Conservation (phyloP, 1,140 invertebrate species). For the Pseudomyrmex sp. region DNA sequence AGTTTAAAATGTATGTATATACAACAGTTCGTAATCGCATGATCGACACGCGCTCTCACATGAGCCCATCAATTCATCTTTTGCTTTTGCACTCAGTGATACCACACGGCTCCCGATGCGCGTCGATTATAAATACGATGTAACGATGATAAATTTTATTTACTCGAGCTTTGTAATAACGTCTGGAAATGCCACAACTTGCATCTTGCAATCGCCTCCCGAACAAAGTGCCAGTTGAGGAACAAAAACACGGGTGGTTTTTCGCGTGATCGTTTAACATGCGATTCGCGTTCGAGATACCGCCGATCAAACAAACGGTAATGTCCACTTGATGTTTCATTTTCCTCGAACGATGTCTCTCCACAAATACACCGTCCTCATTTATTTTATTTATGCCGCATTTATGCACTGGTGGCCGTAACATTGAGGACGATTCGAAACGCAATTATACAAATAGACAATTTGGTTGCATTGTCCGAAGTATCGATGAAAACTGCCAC, state of each 20-base stretch:
- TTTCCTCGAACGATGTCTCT: neutral
- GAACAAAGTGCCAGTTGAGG: neutral
- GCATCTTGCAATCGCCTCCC: neutral
- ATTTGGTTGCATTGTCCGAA: neutral
- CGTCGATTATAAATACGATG: neutral
- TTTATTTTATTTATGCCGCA: neutral
- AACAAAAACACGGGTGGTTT: neutral
- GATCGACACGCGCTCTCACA: neutral
- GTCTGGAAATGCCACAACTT: neutral
- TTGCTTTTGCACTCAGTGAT: slow-evolving; percentile 16
- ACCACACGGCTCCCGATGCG: neutral
- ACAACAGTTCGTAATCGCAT: neutral
- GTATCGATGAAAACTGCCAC: neutral
- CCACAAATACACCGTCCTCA: no score
- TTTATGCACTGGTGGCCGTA: neutral
- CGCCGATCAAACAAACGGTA: neutral
- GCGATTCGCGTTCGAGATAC: neutral
- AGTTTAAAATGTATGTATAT: neutral
- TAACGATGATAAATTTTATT: slow-evolving; percentile 10
- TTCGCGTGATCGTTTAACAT: neutral
- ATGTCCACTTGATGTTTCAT: neutral
- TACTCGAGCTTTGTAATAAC: slow-evolving; percentile 22
- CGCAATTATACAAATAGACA: neutral
- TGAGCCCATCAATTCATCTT: slow-evolving; percentile 11
- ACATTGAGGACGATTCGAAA: neutral